These are phyloP conservation scores for Nephrotoma guestfalica DNA, from an alignment of 2,888 invertebrate species.

Conservation along the genomic window DNA sequence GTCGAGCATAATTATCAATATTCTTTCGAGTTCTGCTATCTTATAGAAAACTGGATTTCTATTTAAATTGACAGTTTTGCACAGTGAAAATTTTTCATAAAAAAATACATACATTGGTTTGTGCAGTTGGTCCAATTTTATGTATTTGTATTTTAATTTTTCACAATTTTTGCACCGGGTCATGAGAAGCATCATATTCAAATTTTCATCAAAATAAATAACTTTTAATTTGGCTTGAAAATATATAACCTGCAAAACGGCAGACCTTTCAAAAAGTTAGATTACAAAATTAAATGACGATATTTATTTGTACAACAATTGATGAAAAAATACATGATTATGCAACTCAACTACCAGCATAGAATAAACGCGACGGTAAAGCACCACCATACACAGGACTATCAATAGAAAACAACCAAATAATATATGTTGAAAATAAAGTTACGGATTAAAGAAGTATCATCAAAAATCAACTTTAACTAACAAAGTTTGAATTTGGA, in stretches of 20 bases:
- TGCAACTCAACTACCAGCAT: background rate
- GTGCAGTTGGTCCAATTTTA: no score
- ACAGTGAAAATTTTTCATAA: no score
- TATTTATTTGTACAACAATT: background rate
- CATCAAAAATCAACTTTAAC: background rate
- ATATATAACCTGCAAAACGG: background rate
- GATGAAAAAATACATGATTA: background rate
- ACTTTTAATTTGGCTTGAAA: no score
- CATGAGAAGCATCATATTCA: no score
- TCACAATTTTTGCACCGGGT: no score
- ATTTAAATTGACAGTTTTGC: no score
- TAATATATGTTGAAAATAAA: background rate
- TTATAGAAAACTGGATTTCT: no score
- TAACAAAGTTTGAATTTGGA: background rate
- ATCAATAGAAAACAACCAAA: background rate
- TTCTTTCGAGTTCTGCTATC: no score
- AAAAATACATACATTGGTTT: no score
- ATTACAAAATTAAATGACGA: background rate
- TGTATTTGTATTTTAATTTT: no score
- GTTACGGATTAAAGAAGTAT: background rate
- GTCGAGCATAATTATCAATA: no score
- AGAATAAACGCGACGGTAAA: background rate
- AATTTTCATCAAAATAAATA: no score
- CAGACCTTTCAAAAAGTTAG: background rate
- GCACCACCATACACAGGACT: background rate